Base-by-base conservation (phyloP, 2,888 invertebrate genomes). In the Drosophila helvetica region DNA sequence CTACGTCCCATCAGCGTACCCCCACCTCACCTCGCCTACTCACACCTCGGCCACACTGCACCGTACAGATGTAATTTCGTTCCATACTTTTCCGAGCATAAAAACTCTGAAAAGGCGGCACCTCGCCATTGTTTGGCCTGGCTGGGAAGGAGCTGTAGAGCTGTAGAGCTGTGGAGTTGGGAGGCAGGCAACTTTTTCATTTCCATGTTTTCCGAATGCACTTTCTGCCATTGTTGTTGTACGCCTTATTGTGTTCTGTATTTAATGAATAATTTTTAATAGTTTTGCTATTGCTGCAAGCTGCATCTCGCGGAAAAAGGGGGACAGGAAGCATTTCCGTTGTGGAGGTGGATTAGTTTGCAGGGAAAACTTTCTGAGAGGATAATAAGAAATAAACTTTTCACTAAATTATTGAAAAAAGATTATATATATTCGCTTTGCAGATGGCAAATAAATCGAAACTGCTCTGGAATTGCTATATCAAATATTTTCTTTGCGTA, bases 241-340 rank as follows among this genome's bases (percentile, higher is more conserved):
- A 53, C 66, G 43, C 43, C 67, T 75, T 68, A 55, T 81, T 74
- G 78, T 77, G 71, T 79, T 69, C 72, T 68, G 75, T 81, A 81
- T 84, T 85, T 85, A 82, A 82, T 82, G 82, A 83, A 85, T 85
- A 85, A 80, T 82, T 82, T 82, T 83, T 83, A 85, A 85, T 85
- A 80, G 78, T 79, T 79, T 76, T 47, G 27, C 71, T 69, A 78
- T 70, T 55, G 68, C 59, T 55, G 10, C 22, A 6, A 27, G 55
- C 52, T 47, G 25, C 47, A 43, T 55, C 33, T 50, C 25, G 17
- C 10, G 10, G 33, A 22, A 46, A 22, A 22, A 8, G 56, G 33
- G 15, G 43, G 43, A 25, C 18, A 54, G 66, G 46, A 60, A 61
- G 58, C 72, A 63, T 47, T 67, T 42, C 38, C 38, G 56, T 47